Percentiles rank a stretch among this genome's conserved stretches.
phyloP scores from a whole-genome alignment of 2,888 invertebrate species.

The Germaria angustata region DNA sequence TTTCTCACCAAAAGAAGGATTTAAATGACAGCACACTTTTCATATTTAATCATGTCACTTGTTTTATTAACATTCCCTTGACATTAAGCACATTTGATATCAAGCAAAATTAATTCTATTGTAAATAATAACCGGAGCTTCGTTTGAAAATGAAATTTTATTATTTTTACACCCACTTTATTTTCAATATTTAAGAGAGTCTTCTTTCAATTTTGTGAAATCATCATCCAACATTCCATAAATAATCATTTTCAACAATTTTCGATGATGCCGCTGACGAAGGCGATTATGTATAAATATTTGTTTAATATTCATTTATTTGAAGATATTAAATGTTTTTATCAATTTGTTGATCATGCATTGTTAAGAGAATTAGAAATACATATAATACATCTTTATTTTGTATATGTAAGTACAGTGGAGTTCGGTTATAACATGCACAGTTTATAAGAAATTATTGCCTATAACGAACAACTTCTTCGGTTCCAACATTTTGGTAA shows the following conservation, averaged over 20 bases:
- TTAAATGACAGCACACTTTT: too few species aligned
- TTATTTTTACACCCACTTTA: constrained; percentile 42
- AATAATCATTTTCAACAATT: background rate
- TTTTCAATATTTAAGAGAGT: background rate
- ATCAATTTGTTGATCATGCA: too few species aligned
- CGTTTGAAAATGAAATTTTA: background rate
- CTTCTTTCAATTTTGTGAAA: background rate
- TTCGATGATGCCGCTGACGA: constrained; percentile 12
- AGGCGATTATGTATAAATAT: constrained; percentile 2
- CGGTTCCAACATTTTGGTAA: too few species aligned
- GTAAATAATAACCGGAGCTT: constrained; percentile 42
- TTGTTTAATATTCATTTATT: constrained; percentile 18
- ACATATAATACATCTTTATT: too few species aligned
- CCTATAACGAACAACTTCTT: too few species aligned
- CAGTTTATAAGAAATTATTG: too few species aligned
- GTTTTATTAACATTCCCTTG: background rate
- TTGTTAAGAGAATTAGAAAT: too few species aligned
- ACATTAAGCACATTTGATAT: constrained; percentile 4
- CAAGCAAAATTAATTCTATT: background rate
- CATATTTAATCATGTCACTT: constrained; percentile 12
- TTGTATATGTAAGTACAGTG: too few species aligned
- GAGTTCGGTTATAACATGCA: too few species aligned
- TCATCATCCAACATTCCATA: constrained; percentile 15
- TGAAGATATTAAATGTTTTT: background rate
- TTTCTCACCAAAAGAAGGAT: too few species aligned